phyloP scores from a whole-genome alignment of 1,140 invertebrate species.

The Paracyclopina nana region DNA sequence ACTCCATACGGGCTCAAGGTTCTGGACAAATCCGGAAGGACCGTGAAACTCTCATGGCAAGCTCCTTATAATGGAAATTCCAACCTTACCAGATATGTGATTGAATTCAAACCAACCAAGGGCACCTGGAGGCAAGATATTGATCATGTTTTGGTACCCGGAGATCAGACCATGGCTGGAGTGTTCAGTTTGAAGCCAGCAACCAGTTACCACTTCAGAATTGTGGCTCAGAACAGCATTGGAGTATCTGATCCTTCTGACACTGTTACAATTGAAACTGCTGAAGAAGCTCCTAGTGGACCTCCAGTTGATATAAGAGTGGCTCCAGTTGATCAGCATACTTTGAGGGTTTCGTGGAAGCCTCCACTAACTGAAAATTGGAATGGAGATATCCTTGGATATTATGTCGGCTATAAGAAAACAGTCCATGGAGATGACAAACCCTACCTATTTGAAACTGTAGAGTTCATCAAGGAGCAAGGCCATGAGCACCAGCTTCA shows the following conservation, averaged over 20 bases:
- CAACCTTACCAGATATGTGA: constrained; percentile 69
- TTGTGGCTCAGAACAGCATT: constrained; percentile 84
- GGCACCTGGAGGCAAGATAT: constrained; percentile 48
- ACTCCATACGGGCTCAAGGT: constrained; percentile 73
- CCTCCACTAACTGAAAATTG: constrained; percentile 65
- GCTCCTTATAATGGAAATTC: constrained; percentile 87
- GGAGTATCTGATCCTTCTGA: constrained; percentile 75
- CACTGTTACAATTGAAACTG: constrained; percentile 75
- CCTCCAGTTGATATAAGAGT: constrained; percentile 49
- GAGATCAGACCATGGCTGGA: constrained; percentile 61
- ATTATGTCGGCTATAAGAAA: constrained; percentile 21
- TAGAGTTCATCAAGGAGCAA: constrained; percentile 73
- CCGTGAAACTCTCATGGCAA: constrained; percentile 73
- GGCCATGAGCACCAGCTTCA: constrained; percentile 61
- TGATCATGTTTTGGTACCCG: constrained; percentile 59
- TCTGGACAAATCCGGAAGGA: constrained; percentile 68
- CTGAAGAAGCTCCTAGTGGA: constrained; percentile 56
- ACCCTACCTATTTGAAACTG: constrained; percentile 72
- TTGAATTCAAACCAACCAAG: constrained; percentile 78
- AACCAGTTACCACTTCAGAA: constrained; percentile 72
- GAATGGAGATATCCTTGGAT: constrained; percentile 61
- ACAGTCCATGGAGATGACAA: constrained; percentile 37
- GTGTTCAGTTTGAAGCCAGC: constrained; percentile 73
- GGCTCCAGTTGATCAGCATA: constrained; percentile 75
- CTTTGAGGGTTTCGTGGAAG: constrained; percentile 80